Evolutionary conservation across 2,797 vertebrate genomes (phyloP).

Genomic region (Megaceryle alcyon): DNA sequence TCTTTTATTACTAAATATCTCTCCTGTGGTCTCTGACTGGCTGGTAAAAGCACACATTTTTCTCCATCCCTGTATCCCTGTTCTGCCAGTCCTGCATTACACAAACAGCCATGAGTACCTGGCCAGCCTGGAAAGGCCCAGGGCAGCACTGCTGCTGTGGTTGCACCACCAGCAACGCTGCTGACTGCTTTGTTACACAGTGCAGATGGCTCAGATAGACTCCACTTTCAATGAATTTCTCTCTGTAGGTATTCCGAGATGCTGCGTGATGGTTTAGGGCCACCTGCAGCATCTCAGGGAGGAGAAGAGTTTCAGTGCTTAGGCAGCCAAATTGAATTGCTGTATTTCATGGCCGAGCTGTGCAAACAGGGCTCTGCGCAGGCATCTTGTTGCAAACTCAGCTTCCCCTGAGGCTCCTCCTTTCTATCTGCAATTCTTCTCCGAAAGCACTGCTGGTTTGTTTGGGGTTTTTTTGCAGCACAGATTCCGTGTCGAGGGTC

Average conservation of each 20-base stretch:
- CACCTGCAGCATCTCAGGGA: neutral
- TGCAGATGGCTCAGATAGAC: neutral
- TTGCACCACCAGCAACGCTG: fast-evolving
- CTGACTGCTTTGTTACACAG: neutral
- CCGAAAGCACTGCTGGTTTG: fast-evolving
- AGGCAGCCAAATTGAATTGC: neutral
- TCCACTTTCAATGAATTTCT: neutral
- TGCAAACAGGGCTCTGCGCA: neutral
- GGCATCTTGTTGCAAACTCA: neutral
- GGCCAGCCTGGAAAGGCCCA: neutral
- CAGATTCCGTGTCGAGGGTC: fast-evolving
- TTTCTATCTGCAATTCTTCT: fast-evolving
- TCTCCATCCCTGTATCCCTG: neutral
- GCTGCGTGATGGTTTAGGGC: neutral
- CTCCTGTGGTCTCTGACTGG: neutral
- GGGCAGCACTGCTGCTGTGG: neutral
- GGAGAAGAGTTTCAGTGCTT: neutral
- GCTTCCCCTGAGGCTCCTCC: neutral
- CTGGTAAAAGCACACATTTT: neutral
- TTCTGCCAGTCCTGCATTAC: neutral
- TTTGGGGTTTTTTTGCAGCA: neutral
- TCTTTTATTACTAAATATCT: neutral
- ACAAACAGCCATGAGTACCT: fast-evolving
- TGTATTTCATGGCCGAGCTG: neutral
- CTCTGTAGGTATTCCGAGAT: neutral